A percentile compares a stretch with the other conserved stretches of the same genome.
Evolutionary conservation across 2,888 invertebrate species (phyloP).

Genomic region (Ophioninae sp.): DNA sequence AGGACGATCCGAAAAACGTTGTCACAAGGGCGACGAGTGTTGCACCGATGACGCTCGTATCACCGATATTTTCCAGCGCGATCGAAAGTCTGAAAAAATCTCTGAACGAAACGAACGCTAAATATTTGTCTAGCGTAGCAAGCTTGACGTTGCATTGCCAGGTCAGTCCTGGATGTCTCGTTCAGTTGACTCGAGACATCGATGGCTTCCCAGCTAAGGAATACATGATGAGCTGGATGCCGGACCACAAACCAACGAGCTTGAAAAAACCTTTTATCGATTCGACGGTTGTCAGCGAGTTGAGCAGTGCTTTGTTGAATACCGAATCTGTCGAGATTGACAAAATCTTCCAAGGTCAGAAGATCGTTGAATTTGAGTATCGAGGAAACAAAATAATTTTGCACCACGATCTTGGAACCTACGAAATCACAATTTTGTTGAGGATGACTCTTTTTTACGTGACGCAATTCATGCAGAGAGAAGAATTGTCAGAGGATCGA

Average conservation of each 20-base stretch:
- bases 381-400: constrained; percentile 62
- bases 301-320: constrained; percentile 81
- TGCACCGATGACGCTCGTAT: constrained; percentile 70
- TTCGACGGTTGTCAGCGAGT: constrained; percentile 77
- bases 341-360: constrained; percentile 76
- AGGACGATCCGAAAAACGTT: constrained; percentile 61
- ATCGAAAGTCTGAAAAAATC: constrained; percentile 80
- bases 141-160: constrained; percentile 85
- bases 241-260: constrained; percentile 74
- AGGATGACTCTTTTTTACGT: constrained; percentile 76
- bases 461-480: constrained; percentile 70
- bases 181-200: constrained; percentile 82
- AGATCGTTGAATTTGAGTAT: constrained; percentile 62
- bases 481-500: constrained; percentile 64
- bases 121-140: constrained; percentile 75
- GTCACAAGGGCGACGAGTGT: constrained; percentile 51
- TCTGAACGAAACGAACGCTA: constrained; percentile 56
- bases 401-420: constrained; percentile 53
- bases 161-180: constrained; percentile 82
- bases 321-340: constrained; percentile 76
- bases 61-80: constrained; percentile 74
- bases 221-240: constrained; percentile 83
- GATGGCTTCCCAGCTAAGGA: constrained; percentile 79
- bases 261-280: constrained; percentile 78
- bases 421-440: constrained; percentile 58